Conservation (phyloP, 2,888 invertebrate species). For the Loripinus fragilis region DNA sequence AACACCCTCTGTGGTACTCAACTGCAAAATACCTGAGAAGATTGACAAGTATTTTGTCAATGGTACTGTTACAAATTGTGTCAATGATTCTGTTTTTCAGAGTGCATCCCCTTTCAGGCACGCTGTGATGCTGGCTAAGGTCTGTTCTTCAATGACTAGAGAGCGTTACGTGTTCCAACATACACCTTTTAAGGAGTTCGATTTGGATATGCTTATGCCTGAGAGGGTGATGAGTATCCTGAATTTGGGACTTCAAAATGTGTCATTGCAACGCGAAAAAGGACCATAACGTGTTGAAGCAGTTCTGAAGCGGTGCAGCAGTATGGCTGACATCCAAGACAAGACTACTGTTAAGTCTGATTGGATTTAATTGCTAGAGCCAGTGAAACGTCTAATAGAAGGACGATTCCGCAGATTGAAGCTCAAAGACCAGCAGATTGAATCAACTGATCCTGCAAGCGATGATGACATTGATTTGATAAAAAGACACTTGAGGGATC, state of each 20-base stretch:
- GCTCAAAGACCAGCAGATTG: too few relatives aligned
- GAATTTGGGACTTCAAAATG: too few relatives aligned
- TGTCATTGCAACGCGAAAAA: too few relatives aligned
- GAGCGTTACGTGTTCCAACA: conserved; percentile 44
- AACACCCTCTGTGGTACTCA: conserved; percentile 48
- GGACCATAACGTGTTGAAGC: too few relatives aligned
- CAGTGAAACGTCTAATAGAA: too few relatives aligned
- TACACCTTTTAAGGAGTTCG: conserved; percentile 43
- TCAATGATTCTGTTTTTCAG: conserved; percentile 37
- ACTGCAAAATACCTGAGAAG: conserved; percentile 36
- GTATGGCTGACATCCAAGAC: too few relatives aligned
- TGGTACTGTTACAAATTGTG: conserved; percentile 30
- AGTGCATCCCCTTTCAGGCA: conserved; percentile 37
- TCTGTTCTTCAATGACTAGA: background rate
- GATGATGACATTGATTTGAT: background rate
- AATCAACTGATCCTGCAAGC: too few relatives aligned
- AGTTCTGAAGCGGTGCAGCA: too few relatives aligned
- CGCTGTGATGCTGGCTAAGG: conserved; percentile 18
- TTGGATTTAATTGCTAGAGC: too few relatives aligned
- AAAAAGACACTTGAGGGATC: conserved; percentile 21
- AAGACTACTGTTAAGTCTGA: too few relatives aligned
- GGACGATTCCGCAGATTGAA: too few relatives aligned
- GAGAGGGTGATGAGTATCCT: too few relatives aligned
- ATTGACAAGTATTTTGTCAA: conserved; percentile 44
- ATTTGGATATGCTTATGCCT: conserved; percentile 51